phyloP scores from a whole-genome alignment of 2,888 invertebrate species.

The Mactromeris polynyma region DNA sequence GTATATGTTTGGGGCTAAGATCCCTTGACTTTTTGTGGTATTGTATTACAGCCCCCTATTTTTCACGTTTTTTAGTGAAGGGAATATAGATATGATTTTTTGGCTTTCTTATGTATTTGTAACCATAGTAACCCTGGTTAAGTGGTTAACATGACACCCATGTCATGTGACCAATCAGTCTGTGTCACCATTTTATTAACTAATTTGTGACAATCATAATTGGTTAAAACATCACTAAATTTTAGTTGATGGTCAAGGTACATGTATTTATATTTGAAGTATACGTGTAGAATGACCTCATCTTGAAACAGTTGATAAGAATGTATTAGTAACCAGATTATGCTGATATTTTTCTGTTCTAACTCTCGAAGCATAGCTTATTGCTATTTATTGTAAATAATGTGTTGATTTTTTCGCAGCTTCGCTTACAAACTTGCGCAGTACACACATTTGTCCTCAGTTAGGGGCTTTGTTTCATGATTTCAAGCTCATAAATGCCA shows the following conservation, averaged over 20 bases:
- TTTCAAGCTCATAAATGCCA: too few relatives aligned
- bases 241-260: neutral
- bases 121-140: too few relatives aligned
- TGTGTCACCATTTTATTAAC: neutral
- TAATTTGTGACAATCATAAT: neutral
- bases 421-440: neutral
- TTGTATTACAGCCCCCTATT: neutral
- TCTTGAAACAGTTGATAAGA: neutral
- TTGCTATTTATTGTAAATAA: constrained; percentile 4
- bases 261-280: neutral
- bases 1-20: neutral
- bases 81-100: neutral
- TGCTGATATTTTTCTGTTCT: neutral
- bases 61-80: neutral
- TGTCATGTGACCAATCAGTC: too few relatives aligned
- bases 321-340: neutral
- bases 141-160: too few relatives aligned
- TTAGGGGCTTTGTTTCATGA: neutral
- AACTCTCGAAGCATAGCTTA: neutral
- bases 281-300: neutral
- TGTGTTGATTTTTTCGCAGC: neutral
- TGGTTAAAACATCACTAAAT: neutral
- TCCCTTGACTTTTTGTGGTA: neutral
- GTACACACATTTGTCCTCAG: neutral
- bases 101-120: neutral